Conservation (phyloP, 2,888 invertebrate species). For the Hoplodrina ambigua region DNA sequence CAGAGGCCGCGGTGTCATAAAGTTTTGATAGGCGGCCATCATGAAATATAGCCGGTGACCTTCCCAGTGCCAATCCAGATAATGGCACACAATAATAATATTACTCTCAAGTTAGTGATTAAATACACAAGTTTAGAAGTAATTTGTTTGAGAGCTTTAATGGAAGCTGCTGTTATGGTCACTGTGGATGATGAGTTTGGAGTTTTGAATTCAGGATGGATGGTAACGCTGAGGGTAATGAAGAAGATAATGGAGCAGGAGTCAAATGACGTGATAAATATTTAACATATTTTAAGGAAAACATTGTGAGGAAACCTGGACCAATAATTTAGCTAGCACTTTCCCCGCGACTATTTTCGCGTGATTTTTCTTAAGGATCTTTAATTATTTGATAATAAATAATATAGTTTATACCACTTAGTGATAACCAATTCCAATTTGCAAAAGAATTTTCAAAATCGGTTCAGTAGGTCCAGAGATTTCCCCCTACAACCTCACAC, state of each 20-base stretch:
- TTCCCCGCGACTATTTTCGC: no score
- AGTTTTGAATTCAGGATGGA: conserved; percentile 15
- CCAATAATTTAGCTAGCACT: no score
- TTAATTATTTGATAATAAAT: no score
- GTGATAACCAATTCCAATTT: no score
- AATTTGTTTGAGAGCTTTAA: conserved; percentile 60
- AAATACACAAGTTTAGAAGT: conserved; percentile 62
- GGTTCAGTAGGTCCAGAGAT: no score
- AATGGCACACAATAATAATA: conserved; percentile 68
- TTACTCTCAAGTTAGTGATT: conserved; percentile 60
- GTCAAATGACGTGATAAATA: no score
- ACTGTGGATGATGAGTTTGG: conserved; percentile 23
- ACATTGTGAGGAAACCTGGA: no score
- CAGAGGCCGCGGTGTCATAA: conserved; percentile 73
- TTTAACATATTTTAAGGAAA: no score
- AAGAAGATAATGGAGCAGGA: not conserved
- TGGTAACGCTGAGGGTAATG: conserved; percentile 3
- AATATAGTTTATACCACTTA: no score
- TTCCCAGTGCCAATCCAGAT: conserved; percentile 63
- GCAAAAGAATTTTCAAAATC: no score
- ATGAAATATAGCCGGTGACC: conserved; percentile 69
- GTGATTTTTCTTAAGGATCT: no score
- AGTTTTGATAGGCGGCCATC: conserved; percentile 79
- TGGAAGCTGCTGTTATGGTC: conserved; percentile 47
- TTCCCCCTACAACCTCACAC: no score